Base-by-base conservation (phyloP, 2,888 invertebrate species). In the Halictus quadricinctus region DNA sequence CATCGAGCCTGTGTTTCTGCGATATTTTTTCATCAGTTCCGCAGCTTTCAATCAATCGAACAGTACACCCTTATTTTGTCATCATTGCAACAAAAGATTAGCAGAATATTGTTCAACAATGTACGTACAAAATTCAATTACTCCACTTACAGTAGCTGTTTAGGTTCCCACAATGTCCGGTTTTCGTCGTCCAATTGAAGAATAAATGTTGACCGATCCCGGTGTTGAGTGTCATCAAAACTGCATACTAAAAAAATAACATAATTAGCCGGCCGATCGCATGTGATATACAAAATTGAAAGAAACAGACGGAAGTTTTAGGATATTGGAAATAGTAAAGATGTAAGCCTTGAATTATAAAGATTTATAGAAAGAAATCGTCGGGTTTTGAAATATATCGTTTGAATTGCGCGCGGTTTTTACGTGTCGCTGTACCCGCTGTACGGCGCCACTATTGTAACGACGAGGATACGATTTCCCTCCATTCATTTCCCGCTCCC, bases 1-100 rank as follows among this genome's bases (percentile, higher is more conserved):
- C 78, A 48, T 76, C 72, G 48, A 72, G 43, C 70, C 81, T 21
- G n/a, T 60, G 54, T 86, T 83, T 81, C 87, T 83, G 85, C 85
- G 78, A 84, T 77, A 81, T 46, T 70, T 82, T 81, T 75, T 78
- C 36, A 29, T 48, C 36, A 48, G 36, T 25, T 48, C 10, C 10
- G 18, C 12, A n/a, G n/a, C 50, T 41, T 41, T 29, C 15, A 15
- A 64, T 43, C 4, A 13, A 5, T 18, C 36, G n/a, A 43, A 58
- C 8, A 21, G 36, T 15, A 29, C 60, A 29, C 6, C 10, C 64
- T 18, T 58, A 69, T 60, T 36, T 41, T 70, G 15, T 64, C 13
- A 25, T 36, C 43, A 1, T 60, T 48, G 21, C 2, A 13, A 58
- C 12, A 29, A 7, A 25, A 69, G 60, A 72, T 8, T 8, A 75